Evolutionary conservation across 2,113 vertebrate species (phyloP).

Genomic region (Campylorhamphus procurvoides): DNA sequence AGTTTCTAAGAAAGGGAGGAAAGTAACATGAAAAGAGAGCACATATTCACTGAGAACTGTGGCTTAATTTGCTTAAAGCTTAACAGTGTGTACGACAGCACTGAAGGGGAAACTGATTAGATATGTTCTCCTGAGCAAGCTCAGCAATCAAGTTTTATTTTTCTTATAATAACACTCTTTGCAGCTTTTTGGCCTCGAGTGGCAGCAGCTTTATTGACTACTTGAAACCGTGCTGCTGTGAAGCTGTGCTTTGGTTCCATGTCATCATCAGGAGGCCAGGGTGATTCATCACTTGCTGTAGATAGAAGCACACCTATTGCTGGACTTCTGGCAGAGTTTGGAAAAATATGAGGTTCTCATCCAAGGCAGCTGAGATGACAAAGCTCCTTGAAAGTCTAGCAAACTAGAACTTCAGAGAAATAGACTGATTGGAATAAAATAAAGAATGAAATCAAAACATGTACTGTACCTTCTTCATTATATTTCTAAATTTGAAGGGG

Average conservation of each 20-base stretch:
- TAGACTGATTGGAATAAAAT: not conserved
- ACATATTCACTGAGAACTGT: not conserved
- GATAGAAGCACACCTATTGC: not conserved
- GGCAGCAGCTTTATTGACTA: not conserved
- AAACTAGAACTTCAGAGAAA: not conserved
- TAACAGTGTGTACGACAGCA: not conserved
- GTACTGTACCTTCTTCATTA: not conserved
- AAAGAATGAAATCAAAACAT: not conserved
- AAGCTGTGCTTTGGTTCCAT: not conserved
- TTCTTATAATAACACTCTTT: not conserved
- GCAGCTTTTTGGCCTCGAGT: accelerated
- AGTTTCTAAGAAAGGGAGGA: not conserved
- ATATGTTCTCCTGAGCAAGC: not conserved
- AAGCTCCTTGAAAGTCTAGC: not conserved
- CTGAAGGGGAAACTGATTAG: not conserved
- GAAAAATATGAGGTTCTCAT: not conserved
- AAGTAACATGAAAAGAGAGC: not conserved
- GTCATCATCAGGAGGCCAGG: not conserved
- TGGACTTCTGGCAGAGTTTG: not conserved
- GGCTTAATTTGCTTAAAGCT: not conserved
- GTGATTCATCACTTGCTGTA: not conserved
- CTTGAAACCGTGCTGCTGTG: not conserved
- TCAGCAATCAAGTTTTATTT: not conserved
- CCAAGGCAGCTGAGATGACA: not conserved
- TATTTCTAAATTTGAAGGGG: not conserved